Conservation (phyloP, 92 coral and sea anemone species). For the Zoanthus sociatus region DNA sequence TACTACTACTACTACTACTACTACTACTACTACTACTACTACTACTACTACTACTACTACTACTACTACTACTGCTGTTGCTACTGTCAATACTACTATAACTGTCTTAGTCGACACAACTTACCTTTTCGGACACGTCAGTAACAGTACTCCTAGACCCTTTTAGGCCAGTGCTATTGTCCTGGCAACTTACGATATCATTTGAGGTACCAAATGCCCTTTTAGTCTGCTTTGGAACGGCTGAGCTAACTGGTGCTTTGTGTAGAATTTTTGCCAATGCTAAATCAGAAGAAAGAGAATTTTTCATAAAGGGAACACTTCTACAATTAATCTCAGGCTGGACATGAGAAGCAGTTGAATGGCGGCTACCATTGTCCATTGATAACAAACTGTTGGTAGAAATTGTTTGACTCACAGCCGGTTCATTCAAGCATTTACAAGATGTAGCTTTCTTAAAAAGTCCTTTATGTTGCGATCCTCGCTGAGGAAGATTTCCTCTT, state of each 20-base stretch:
- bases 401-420: neutral
- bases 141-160: neutral
- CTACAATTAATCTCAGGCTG: neutral
- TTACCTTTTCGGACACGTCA: conserved; percentile 33
- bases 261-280: neutral
- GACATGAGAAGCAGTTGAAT: neutral
- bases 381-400: neutral
- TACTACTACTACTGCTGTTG: no score
- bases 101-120: neutral
- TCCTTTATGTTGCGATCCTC: neutral
- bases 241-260: neutral
- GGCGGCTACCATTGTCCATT: neutral
- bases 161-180: neutral
- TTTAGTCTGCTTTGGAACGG: neutral
- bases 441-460: neutral
- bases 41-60: no score
- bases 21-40: no score
- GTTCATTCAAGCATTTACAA: neutral
- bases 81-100: no score
- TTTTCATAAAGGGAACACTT: neutral
- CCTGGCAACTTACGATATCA: neutral
- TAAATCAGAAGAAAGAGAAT: neutral
- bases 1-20: no score
- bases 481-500: neutral
- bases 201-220: neutral